A percentile compares a stretch with the other conserved stretches of the same genome.
Conservation (phyloP, 2,888 invertebrate species). For the Eupithecia abbreviata region DNA sequence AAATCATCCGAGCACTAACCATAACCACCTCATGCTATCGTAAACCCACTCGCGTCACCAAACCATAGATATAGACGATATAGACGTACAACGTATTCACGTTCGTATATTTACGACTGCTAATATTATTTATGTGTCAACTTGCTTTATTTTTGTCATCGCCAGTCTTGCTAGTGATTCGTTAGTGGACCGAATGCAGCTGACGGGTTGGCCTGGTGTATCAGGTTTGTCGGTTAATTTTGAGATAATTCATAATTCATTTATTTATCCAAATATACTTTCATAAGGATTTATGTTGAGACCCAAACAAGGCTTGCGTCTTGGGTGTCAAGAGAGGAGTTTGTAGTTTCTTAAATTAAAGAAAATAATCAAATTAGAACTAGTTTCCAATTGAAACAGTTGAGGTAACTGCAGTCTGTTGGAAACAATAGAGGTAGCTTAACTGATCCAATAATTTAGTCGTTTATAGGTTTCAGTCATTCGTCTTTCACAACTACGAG, state of each 20-base stretch:
- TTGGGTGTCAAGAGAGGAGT: not conserved
- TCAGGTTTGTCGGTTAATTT: not conserved
- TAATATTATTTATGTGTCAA: constrained; percentile 82
- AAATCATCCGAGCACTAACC: constrained; percentile 15
- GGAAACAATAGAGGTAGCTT: not conserved
- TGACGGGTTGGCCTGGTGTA: constrained; percentile 47
- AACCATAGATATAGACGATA: constrained; percentile 25
- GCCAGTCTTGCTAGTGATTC: constrained; percentile 62
- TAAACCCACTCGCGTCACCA: constrained; percentile 42
- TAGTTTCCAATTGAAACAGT: too few relatives aligned
- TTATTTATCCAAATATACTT: too few relatives aligned
- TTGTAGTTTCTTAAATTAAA: not conserved
- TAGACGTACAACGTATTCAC: constrained; percentile 47
- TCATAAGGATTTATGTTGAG: too few relatives aligned
- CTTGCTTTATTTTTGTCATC: constrained; percentile 74
- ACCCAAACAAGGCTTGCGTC: too few relatives aligned
- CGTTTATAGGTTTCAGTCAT: not conserved
- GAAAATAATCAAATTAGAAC: not conserved
- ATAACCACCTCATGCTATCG: constrained; percentile 14
- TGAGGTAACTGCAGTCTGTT: not conserved
- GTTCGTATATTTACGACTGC: constrained; percentile 65
- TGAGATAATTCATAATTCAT: not conserved
- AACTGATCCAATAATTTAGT: not conserved
- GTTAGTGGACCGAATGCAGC: constrained; percentile 69
- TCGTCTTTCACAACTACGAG: not conserved